Base-by-base conservation (phyloP, 1,140 invertebrate species). In the Rhagoletis pomonella region DNA sequence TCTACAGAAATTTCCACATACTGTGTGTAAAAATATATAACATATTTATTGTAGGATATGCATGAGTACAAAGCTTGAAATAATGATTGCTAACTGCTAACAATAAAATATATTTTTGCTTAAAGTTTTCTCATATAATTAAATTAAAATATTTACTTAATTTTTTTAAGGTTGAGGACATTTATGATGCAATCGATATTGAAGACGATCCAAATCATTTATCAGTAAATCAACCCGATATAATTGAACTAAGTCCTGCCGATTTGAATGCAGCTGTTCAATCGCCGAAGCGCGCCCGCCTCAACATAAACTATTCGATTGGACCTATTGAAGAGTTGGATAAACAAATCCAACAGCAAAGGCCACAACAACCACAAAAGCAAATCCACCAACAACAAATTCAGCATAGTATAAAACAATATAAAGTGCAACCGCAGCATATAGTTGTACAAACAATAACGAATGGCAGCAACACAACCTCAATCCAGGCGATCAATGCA, bases 161-260 rank as follows among this genome's bases (percentile, higher is more conserved):
- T 55, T 7, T 59, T 44, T 86, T 89, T 0, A 65, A 93, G 92
- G 92, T 93, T 0, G 89, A 90, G 29, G 91, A 95, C 77, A 87
- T 94, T 7, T 95, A 95, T 88, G 94, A 95, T 87, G 93, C 94
- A 17, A 93, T 95, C 29, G 94, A 95, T 44, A 93, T 95, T 10
- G 94, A 94, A 67, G 94, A 94, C 39, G 93, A 94, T 62, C 92
- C 93, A 65, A 93, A 5, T 12, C 73, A 55, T 4, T 55, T 93
- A 90, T 91, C 93, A 42, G 89, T 94, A 10, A 67, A 67, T 67
- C 58, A 89, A 84, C 44, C 89, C 9, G 90, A 89, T 81, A 90
- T 93, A 19, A 91, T 92, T 19, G 92, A 93, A 85, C 87, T 93
- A 0, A 91, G 92, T 86, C 91, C 91, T 3, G 89, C 91, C 67